Base-by-base conservation (phyloP, 1,140 invertebrate species). In the Coptotermes formosanus region DNA sequence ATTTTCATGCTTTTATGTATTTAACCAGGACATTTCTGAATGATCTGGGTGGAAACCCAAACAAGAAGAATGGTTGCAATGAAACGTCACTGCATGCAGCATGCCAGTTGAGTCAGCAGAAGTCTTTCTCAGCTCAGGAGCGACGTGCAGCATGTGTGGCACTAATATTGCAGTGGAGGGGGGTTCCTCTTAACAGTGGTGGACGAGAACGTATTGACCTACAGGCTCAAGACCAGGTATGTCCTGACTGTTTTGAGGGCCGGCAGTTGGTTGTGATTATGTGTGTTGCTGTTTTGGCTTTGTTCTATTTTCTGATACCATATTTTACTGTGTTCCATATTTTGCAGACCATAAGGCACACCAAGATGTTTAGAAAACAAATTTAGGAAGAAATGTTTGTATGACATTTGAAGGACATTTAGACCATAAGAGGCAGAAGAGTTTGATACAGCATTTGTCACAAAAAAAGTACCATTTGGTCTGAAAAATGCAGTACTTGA, bases 41-140 rank as follows among this genome's bases (percentile, higher is more conserved):
- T 89, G 94, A 95, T 87, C 90, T 94, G 82, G 92, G 92, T 82
- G 95, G 94, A 43, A 95, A 95, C 90, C 94, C 94, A 23, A 95
- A 95, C 89, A 95, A 95, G 89, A 93, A 92, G 84, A 95, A 95
- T 90, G 92, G 90, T 43, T 89, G 91, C 55, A 94, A 95, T 89
- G 94, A 95, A 89, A 95, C 93, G 6, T 92, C 93, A 4, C 90
- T 95, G 64, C 95, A 95, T 89, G 92, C 92, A 88, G 93, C 94
- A 12, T 95, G 94, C 88, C 92, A 92, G 88, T 91, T 94, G 75
- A 88, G 91, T 84, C 92, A 90, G 82, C 92, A 90, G 69, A 91
- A 92, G 89, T 91, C 91, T 88, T 91, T 91, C 82, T 92, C 93
- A 48, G 93, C 94, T 16, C 92, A 93, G 88, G 93, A 94, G 89